These are phyloP conservation scores for Procapra przewalskii DNA, from an alignment of 2,113 vertebrate genomes.

Conservation along the genomic window DNA sequence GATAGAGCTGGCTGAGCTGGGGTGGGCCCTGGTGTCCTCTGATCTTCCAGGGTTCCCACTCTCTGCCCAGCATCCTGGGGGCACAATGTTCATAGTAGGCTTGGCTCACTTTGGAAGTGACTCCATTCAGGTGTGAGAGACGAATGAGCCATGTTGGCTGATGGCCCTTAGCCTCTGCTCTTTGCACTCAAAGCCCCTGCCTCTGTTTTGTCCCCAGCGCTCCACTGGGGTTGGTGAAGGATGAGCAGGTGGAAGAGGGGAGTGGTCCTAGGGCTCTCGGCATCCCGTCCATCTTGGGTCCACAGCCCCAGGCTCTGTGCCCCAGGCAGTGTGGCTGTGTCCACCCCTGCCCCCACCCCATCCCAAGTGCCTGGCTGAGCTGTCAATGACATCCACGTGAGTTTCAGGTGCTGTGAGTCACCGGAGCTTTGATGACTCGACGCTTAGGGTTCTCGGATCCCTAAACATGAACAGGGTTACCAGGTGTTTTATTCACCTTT, in stretches of 20 bases:
- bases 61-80: not conserved
- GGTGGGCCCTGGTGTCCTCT: not conserved
- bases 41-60: not conserved
- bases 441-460: not conserved
- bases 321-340: accelerated
- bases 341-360: not conserved
- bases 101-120: not conserved
- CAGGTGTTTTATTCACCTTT: not conserved
- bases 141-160: too few species aligned
- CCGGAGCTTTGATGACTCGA: not conserved
- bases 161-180: not conserved
- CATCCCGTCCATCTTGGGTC: too few species aligned
- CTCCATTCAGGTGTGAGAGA: not conserved
- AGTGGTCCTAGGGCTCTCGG: accelerated
- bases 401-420: not conserved
- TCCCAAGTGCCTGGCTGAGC: not conserved
- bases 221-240: not conserved
- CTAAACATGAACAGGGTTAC: not conserved
- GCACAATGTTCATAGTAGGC: not conserved
- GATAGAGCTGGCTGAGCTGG: not conserved
- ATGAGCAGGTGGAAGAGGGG: too few species aligned
- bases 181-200: not conserved
- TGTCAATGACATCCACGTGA: accelerated
- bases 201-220: not conserved
- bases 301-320: not conserved